Evolutionary conservation across 2,797 vertebrate species (phyloP), one percentile per base, ranked within the genome.

Genomic region (Valencia hispanica): DNA sequence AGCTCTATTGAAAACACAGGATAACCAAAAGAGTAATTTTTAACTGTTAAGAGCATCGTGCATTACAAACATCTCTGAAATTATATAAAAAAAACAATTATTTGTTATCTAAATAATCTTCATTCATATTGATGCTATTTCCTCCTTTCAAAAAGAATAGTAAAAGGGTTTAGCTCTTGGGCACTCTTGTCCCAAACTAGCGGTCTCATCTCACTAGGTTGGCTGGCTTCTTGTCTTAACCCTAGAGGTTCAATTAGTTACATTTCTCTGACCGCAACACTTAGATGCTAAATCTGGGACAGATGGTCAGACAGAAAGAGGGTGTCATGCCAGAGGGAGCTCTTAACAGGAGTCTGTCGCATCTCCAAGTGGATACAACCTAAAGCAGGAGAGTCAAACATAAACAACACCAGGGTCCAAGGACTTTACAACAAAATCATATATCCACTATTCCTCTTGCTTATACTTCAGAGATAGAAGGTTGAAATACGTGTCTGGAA

Each of bases 171-270:
- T 41, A 2, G 76, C 85, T 80, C 68, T 63, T 71, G 70, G 74
- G 73, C 79, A 74, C 73, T 84, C 71, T 88, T 73, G 57, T 74
- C 73, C 59, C 65, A 72, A 47, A n/a, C n/a, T n/a, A n/a, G n/a
- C n/a, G n/a, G n/a, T n/a, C 79, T 47, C 63, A 79, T 75, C 55
- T 84, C 59, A 69, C 74, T 3, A 32, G 78, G 81, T 82, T 72
- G 63, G 27, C 84, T 85, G 71, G 82, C 84, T 86, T 86, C 36
- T 78, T 82, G 59, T 65, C 74, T 80, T 79, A 83, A 88, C 90
- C 94, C 92, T 92, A 73, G 83, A 94, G 94, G 91, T 91, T 82
- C 81, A 93, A 96, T 95, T 94, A 95, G 89, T 92, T 91, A 86
- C 70, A 84, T 92, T 93, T 91, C 90, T 88, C 91, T 86, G 86